Evolutionary conservation across 2,113 vertebrate species (phyloP), one percentile per base, ranked within the genome.

Genomic region (Mesoclemmys tuberculata): DNA sequence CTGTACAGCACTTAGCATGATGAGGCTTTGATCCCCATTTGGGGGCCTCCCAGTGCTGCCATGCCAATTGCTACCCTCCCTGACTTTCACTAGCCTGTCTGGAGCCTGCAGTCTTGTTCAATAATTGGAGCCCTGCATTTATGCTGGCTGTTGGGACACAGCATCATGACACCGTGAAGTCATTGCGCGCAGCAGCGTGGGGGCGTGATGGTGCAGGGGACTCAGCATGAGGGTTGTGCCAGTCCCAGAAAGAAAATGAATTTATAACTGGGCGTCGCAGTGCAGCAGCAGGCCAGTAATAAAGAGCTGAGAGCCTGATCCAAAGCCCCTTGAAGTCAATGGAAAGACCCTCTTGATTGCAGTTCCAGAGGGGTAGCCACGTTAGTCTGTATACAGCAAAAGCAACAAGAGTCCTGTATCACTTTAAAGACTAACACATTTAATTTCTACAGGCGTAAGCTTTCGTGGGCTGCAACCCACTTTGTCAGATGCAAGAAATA

Each of bases 281-380:
- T 12, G 26, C 80, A 2, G 0, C 61, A 64, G 68, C 27, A 2
- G 38, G 44, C 7, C 75, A 21, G 16, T 46, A 75, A 75, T 10
- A 26, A 44, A 77, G 22, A 85, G 31, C 1, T 3, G 82, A 58
- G 80, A 49, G 58, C 0, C 0, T 64, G 68, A 29, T 19, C 0
- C 44, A 44, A 9, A 12, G 1, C 56, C 48, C 46, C 68, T 41
- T 3, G 54, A 61, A 52, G 35, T 75, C 22, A 41, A 6, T 75
- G 71, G 38, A 44, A 41, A 44, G 4, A 44, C 22, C 38, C 10
- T 44, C n/a, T 75, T 41, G 41, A 75, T 75, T 75, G 26, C 71
- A 75, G 22, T 44, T n/a, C n/a, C n/a, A n/a, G n/a, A n/a, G n/a
- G n/a, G n/a, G n/a, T n/a, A n/a, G n/a, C n/a, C n/a, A n/a, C n/a